Conservation (phyloP, 2,888 invertebrate species). For the Elysia crispata region DNA sequence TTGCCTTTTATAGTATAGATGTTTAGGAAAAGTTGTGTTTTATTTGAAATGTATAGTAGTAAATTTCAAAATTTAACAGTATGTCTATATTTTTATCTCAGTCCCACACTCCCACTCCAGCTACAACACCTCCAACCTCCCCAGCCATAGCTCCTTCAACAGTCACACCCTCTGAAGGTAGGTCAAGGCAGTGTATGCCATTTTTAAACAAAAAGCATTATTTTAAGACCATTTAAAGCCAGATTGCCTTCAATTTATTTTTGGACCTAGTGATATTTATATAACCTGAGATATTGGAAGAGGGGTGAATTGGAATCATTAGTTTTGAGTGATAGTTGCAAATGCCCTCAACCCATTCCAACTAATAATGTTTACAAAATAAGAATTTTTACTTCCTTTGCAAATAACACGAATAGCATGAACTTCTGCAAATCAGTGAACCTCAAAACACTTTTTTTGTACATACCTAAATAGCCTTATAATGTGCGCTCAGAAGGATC, state of each 20-base stretch:
- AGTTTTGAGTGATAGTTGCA: not conserved
- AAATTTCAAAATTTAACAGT: too few relatives aligned
- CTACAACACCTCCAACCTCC: conserved; percentile 69
- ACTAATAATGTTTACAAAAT: too few relatives aligned
- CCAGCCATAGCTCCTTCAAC: conserved; percentile 58
- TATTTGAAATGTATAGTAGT: too few relatives aligned
- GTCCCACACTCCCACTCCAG: conserved; percentile 56
- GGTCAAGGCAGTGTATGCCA: not conserved
- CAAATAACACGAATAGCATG: too few relatives aligned
- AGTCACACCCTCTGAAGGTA: conserved; percentile 42
- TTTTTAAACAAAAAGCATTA: not conserved
- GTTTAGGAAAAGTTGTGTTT: too few relatives aligned
- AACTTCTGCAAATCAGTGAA: too few relatives aligned
- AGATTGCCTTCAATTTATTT: not conserved
- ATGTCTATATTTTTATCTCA: conserved; percentile 32
- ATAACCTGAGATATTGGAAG: not conserved
- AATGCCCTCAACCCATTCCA: too few relatives aligned
- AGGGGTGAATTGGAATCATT: not conserved
- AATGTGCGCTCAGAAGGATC: too few relatives aligned
- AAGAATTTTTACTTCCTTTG: too few relatives aligned
- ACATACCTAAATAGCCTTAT: too few relatives aligned
- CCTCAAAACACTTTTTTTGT: too few relatives aligned
- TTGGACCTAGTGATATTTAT: not conserved
- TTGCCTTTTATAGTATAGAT: too few relatives aligned
- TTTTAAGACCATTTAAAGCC: not conserved